Evolutionary conservation across 1,140 invertebrate genomes (phyloP).

Genomic region (Lutraria rhynchaena): DNA sequence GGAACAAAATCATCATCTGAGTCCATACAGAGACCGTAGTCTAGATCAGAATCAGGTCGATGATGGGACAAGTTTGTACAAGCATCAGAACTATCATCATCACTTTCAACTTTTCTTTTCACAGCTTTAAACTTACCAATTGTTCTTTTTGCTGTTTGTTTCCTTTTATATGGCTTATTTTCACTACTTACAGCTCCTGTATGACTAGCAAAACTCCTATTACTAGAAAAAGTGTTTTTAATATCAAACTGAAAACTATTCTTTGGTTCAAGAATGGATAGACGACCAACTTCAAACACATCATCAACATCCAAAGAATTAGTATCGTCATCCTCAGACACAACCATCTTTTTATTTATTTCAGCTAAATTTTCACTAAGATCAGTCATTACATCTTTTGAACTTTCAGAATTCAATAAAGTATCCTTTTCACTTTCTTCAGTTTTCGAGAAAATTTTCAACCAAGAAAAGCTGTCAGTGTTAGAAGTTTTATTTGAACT

Average conservation of each 20-base stretch:
- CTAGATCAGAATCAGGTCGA: constrained; percentile 30
- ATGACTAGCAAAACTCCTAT: background rate
- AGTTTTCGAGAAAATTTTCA: constrained; percentile 46
- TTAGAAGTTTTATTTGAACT: too few relatives aligned
- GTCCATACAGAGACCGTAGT: constrained; percentile 36
- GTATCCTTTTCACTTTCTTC: background rate
- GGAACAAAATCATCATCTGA: constrained; percentile 54
- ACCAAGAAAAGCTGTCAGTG: constrained; percentile 51
- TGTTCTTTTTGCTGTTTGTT: constrained; percentile 48
- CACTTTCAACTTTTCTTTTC: constrained; percentile 31
- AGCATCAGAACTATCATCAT: background rate
- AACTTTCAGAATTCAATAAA: background rate
- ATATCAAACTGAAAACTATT: constrained; percentile 9
- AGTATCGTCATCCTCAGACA: constrained; percentile 41
- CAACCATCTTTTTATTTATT: constrained; percentile 55
- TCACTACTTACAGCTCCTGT: background rate
- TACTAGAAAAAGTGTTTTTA: background rate
- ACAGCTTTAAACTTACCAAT: constrained; percentile 40
- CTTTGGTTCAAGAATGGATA: constrained; percentile 54
- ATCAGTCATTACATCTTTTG: constrained; percentile 36
- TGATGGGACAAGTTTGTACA: constrained; percentile 3
- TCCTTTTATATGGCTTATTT: background rate
- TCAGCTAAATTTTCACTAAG: constrained; percentile 47
- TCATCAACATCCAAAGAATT: constrained; percentile 53
- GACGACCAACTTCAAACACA: constrained; percentile 29